Base-by-base conservation (phyloP, 2,113 vertebrate genomes). In the Larimichthys crocea region DNA sequence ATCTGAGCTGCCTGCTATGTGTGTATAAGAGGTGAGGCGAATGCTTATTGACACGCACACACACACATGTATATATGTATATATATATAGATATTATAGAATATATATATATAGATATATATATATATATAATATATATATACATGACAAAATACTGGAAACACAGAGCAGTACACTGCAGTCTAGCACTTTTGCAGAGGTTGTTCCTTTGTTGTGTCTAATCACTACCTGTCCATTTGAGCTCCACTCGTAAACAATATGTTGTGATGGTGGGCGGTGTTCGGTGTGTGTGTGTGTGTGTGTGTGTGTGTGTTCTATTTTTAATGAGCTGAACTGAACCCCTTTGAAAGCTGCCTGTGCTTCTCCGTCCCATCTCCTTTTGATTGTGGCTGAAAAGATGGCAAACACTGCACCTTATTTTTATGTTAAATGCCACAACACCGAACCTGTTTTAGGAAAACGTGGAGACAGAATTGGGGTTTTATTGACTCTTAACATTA, bases 151-250 rank as follows among this genome's bases (percentile, higher is more conserved):
- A 20, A 26, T 11, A 31, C 57, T 4, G 31, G 15, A 65, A 55
- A 80, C 82, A 76, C 56, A 50, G 22, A 76, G 26, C 31, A 46
- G 50, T 8, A 57, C 50, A 76, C 52, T 75, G 74, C 65, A 56
- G 80, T 29, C 65, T 48, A 35, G 79, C 53, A 77, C 62, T 74
- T 86, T 83, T 87, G 84, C 87, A 80, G 89, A 89, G 89, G 87
- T 76, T 79, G 83, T 69, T 85, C 76, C 72, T 91, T 86, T 90
- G 89, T 91, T 89, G 82, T 69, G 78, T 85, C 59, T 87, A 92
- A 92, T 91, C 87, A 88, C 86, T 85, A 88, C 86, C 91, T 92
- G 89, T 92, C 90, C 79, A 56, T 87, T 84, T 7, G 7, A 80
- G 83, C 86, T 74, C 50, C 56, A 82, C 83, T 88, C 10, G 59